phyloP scores from a whole-genome alignment of 2,113 vertebrate species.

The Corythornis vintsioides region DNA sequence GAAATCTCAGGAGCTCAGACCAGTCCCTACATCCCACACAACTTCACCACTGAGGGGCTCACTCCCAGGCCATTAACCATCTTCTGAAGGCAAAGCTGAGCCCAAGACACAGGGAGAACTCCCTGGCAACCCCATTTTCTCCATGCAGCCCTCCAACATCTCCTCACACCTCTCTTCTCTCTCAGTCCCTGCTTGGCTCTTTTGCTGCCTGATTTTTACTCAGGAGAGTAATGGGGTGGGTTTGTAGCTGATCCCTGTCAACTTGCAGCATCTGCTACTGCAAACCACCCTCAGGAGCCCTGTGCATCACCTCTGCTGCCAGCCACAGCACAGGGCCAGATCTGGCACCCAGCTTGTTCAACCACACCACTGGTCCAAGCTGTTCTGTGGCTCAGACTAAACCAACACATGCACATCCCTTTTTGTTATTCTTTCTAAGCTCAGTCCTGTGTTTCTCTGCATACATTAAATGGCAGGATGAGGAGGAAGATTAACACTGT shows the following conservation, averaged over 20 bases:
- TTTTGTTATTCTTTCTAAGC: not conserved
- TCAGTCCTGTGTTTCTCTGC: not conserved
- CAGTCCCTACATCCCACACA: not conserved
- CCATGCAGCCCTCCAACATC: not conserved
- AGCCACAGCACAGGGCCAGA: not conserved
- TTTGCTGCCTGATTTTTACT: not conserved
- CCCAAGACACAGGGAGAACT: not conserved
- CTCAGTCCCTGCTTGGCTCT: not conserved
- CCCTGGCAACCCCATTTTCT: not conserved
- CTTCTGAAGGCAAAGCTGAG: not conserved
- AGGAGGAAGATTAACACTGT: not conserved
- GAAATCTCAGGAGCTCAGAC: not conserved
- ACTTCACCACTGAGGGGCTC: accelerated
- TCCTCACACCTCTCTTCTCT: not conserved
- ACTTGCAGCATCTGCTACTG: not conserved
- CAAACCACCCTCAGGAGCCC: not conserved
- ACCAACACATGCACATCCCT: not conserved
- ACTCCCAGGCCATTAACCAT: not conserved
- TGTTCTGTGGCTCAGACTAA: not conserved
- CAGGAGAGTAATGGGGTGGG: not conserved
- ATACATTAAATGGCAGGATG: not conserved
- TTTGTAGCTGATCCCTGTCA: slow-evolving; percentile 2
- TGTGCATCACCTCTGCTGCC: not conserved
- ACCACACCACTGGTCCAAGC: not conserved
- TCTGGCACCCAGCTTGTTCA: not conserved